A percentile compares a stretch with the other conserved stretches of the same genome.
phyloP scores from a whole-genome alignment of 2,797 vertebrate species.

The Malurus leucopterus region DNA sequence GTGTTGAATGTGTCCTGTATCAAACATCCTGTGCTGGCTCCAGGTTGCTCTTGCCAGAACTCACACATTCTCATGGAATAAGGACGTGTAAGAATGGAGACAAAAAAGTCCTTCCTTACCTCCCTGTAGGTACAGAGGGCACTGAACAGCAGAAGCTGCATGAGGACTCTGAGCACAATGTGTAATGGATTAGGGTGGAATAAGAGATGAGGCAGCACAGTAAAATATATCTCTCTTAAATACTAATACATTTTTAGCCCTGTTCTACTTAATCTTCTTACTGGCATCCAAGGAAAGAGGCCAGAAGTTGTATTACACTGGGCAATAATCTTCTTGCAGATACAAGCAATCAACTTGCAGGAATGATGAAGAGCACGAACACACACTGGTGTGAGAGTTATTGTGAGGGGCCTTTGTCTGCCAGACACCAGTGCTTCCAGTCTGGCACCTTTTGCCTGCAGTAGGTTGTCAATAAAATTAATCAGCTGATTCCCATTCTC shows the following conservation, averaged over 20 bases:
- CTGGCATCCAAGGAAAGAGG: neutral
- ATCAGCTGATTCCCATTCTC: neutral
- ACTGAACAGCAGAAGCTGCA: neutral
- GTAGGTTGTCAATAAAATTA: neutral
- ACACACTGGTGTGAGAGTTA: neutral
- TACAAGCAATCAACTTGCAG: neutral
- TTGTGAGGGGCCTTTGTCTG: neutral
- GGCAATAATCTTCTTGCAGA: neutral
- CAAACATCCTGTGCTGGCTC: neutral
- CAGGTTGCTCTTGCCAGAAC: neutral
- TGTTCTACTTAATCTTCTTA: constrained; percentile 22
- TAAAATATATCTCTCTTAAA: neutral
- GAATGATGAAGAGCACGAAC: neutral
- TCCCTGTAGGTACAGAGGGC: neutral
- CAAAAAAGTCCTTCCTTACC: neutral
- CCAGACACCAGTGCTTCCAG: neutral
- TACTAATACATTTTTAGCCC: neutral
- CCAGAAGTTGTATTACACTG: neutral
- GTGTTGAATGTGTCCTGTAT: rapidly evolving
- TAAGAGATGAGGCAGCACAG: neutral
- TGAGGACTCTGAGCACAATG: neutral
- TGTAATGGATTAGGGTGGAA: neutral
- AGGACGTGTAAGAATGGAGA: neutral
- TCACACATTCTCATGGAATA: neutral
- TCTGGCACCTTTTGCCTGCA: neutral